Evolutionary conservation across 2,113 vertebrate genomes (phyloP), one percentile per base, ranked within the genome.

Genomic region (Cephalopholis sonnerati): DNA sequence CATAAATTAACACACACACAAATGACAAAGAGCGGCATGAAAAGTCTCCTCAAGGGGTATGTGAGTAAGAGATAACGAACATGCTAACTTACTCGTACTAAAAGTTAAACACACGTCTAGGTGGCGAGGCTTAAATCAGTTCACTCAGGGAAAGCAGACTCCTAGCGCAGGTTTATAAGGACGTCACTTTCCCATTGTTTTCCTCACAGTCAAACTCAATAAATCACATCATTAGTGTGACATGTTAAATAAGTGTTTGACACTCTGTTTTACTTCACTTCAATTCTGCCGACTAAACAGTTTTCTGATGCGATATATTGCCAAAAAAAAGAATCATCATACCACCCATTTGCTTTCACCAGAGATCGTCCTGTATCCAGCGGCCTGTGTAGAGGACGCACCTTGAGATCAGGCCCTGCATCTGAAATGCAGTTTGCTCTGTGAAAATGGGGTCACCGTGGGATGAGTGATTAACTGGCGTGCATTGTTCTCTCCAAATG

Each of bases 1-100:
- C 85, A 82, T 41, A 77, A 59, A 89, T 84, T 61, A 83, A 79
- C 68, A 53, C 62, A 62, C 74, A 65, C 41, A 68, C 22, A 61
- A 54, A 81, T 72, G 74, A 84, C 70, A 87, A 80, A 81, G 77
- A 80, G 71, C 16, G n/a, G 59, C 39, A 29, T 22, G 55, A 12
- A 44, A 57, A 63, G 70, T 75, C 58, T 69, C 10, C 66, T 77
- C 61, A 50, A 53, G 84, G 69, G 50, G 57, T 36, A 71, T 79
- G 50, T 58, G 48, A 76, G 67, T 46, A 29, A 68, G 10, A 82
- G 65, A 82, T 78, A 73, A 88, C 84, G 44, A 88, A 44, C 22
- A 20, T 24, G n/a, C 50, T 24, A 32, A 41, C 59, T 16, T 53
- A 44, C 41, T 46, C 53, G 63, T 39, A 46, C 36, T 48, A 5